Percentiles rank a stretch among this genome's conserved stretches.
Evolutionary conservation across 2,797 vertebrate genomes (phyloP).

Genomic region (Tapirus indicus): DNA sequence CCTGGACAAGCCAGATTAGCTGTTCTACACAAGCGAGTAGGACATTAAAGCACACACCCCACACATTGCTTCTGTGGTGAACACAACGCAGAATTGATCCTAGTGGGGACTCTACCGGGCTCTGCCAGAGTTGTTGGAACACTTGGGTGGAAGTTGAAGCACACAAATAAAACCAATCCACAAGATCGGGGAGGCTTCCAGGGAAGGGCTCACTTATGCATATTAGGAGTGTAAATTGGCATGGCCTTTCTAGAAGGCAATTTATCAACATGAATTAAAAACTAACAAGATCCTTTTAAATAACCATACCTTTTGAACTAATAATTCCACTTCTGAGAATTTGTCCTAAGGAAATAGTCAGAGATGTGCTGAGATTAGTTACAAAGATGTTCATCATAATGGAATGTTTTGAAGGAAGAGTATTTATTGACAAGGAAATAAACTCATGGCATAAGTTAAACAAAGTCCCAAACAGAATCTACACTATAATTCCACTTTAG

Average conservation of each 20-base stretch:
- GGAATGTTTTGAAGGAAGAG: slow-evolving; percentile 46
- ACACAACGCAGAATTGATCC: not conserved
- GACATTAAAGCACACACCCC: not conserved
- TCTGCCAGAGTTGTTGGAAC: not conserved
- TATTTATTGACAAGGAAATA: slow-evolving; percentile 47
- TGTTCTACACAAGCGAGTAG: not conserved
- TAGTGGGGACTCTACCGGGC: fast-evolving
- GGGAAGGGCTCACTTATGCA: not conserved
- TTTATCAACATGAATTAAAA: slow-evolving; percentile 23
- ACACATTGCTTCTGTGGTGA: not conserved
- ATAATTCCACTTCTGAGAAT: slow-evolving; percentile 13
- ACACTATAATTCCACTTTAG: slow-evolving; percentile 19
- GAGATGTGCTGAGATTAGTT: not conserved
- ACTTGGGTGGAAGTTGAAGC: not conserved
- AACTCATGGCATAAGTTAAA: slow-evolving; percentile 17
- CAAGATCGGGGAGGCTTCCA: not conserved
- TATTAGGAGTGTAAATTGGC: not conserved
- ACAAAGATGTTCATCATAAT: not conserved
- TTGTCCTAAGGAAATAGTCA: not conserved
- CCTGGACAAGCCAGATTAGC: slow-evolving; percentile 51
- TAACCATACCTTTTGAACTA: not conserved
- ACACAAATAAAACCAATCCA: not conserved
- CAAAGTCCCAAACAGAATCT: not conserved
- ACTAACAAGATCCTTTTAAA: not conserved
- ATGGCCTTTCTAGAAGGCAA: not conserved